These are phyloP conservation scores for Sebastes jordani DNA, from an alignment of 2,797 vertebrate genomes.

Conservation along the genomic window DNA sequence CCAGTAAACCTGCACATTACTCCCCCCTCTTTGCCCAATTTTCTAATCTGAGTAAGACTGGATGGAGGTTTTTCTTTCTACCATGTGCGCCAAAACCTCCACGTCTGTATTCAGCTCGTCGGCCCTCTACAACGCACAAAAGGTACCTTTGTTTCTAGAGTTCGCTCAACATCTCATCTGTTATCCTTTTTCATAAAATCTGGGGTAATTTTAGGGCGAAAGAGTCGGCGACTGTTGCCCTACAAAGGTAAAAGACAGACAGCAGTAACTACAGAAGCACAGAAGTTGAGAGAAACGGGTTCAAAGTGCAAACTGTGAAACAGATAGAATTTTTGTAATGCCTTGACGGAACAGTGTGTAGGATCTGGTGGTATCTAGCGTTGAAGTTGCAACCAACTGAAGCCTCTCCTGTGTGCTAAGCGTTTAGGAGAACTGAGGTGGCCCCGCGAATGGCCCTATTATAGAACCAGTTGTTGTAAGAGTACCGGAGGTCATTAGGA, in stretches of 20 bases:
- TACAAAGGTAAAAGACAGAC: background rate
- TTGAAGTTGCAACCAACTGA: no score
- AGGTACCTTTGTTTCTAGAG: constrained; percentile 42
- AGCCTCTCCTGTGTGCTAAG: no score
- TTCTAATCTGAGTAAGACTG: constrained; percentile 70
- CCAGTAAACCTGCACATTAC: constrained; percentile 70
- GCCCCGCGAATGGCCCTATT: no score
- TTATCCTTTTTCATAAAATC: constrained; percentile 18
- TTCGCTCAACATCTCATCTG: background rate
- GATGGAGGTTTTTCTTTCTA: constrained; percentile 57
- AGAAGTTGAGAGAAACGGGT: background rate
- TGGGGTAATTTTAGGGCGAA: background rate
- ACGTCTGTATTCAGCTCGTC: constrained; percentile 22
- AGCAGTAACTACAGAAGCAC: background rate
- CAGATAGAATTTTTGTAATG: background rate
- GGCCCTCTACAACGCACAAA: constrained; percentile 24
- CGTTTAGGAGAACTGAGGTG: no score
- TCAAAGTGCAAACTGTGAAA: background rate
- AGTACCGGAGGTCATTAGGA: no score
- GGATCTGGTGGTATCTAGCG: no score
- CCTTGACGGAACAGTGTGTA: background rate
- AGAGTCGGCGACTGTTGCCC: background rate
- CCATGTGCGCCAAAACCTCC: constrained; percentile 35
- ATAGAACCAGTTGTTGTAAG: no score
- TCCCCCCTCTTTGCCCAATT: constrained; percentile 62